Base-by-base conservation (phyloP, 2,888 invertebrate species). In the Tenthredo livida region DNA sequence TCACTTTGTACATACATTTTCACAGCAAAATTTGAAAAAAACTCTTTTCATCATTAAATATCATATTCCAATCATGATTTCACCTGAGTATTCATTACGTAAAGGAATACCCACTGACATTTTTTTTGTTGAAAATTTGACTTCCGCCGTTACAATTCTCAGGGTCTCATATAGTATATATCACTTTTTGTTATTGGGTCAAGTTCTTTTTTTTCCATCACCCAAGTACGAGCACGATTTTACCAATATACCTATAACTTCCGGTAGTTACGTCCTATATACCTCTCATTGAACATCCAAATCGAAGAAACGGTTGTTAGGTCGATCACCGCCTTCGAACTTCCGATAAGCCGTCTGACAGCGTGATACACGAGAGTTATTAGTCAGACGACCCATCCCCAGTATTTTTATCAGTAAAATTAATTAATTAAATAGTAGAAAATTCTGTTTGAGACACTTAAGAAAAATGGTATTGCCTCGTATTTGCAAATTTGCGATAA, bases 241-340 rank as follows among this genome's bases (percentile, higher is more conserved):
- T n/a, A 50, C 50, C 50, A 6, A 50, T 50, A 50, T 50, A n/a
- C 29, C 25, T 29, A 29, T 65, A 29, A 65, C 65, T 65, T 65
- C 15, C 40, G 72, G 37, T 72, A 17, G 17, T 72, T 72, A 40
- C 25, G n/a, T n/a, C 72, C n/a, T 40, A 15, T 21, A 33, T 9
- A n/a, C 37, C 47, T 21, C 21, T 21, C n/a, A 25, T 40, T 73
- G 12, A n/a, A 73, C 73, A 70, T 70, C 70, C 37, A 17, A 37
- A 70, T 70, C n/a, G 47, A 47, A 73, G 40, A 25, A 73, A 9
- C n/a, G 73, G 73, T 73, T 73, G 73, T 73, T 73, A 73, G 73
- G 73, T 73, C 73, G 73, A 73, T 73, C 73, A 17, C 73, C 21
- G 40, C 25, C 73, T 43, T 15, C 15, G 0, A 43, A 47, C 73